These are phyloP conservation scores for Chunga burmeisteri DNA, from an alignment of 2,113 vertebrate species.

Conservation along the genomic window DNA sequence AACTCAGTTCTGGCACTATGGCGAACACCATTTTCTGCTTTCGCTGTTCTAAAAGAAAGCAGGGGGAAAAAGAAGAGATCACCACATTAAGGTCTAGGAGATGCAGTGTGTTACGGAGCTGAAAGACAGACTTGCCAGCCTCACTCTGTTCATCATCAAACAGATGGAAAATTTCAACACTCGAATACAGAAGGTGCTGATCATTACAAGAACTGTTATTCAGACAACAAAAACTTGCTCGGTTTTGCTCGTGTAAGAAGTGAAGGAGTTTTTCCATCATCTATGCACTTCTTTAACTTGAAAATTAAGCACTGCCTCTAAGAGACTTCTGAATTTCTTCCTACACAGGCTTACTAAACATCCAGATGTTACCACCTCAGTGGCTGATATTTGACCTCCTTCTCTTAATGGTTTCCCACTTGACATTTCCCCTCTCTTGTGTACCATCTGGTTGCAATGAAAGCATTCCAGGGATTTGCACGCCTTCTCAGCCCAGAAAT, in stretches of 20 bases:
- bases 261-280: background rate
- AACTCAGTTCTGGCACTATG: background rate
- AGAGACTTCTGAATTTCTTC: background rate
- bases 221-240: background rate
- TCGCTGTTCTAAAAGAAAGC: background rate
- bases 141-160: background rate
- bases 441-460: slow-evolving; percentile 36
- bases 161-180: background rate
- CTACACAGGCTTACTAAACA: background rate
- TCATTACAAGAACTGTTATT: background rate
- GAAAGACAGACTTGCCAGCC: background rate
- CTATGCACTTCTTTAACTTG: background rate
- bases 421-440: background rate
- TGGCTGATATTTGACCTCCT: slow-evolving; percentile 7
- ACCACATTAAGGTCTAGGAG: background rate
- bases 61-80: background rate
- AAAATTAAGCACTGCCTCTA: background rate
- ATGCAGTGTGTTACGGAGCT: background rate
- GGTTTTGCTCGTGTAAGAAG: background rate
- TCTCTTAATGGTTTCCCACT: background rate
- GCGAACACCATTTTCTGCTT: background rate
- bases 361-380: slow-evolving; percentile 1
- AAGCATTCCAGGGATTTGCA: background rate
- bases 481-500: background rate
- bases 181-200: background rate